Percentiles rank a stretch among this genome's conserved stretches.
Evolutionary conservation across 2,797 vertebrate genomes (phyloP).

Genomic region (Naso thynnoides): DNA sequence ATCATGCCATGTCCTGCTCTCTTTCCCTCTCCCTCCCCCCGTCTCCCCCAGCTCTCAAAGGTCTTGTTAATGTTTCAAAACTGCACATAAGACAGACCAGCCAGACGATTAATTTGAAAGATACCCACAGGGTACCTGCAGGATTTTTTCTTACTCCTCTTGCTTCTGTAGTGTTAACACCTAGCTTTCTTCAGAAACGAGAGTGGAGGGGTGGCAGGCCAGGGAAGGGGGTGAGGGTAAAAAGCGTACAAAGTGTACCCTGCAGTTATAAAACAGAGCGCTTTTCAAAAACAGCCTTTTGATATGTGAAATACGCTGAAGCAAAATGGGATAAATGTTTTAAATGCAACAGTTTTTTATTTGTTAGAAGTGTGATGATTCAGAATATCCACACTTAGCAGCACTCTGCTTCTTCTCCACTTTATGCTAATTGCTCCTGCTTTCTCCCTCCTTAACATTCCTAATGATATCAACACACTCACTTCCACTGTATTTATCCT

Average conservation of each 20-base stretch:
- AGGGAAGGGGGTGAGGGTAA: constrained; percentile 68
- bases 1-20: constrained; percentile 83
- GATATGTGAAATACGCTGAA: constrained; percentile 82
- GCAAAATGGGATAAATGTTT: constrained; percentile 86
- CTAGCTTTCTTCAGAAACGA: constrained; percentile 81
- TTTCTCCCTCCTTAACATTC: constrained; percentile 39
- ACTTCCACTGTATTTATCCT: constrained; percentile 39
- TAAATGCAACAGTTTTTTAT: constrained; percentile 80
- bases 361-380: constrained; percentile 66
- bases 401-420: constrained; percentile 18
- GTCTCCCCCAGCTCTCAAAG: constrained; percentile 82
- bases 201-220: constrained; percentile 73
- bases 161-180: constrained; percentile 88
- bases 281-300: constrained; percentile 86
- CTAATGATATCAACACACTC: constrained; percentile 35
- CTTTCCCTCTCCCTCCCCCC: constrained; percentile 57
- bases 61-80: constrained; percentile 91
- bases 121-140: constrained; percentile 89
- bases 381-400: constrained; percentile 60
- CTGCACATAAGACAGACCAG: constrained; percentile 87
- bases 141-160: constrained; percentile 82
- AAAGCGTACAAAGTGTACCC: constrained; percentile 87
- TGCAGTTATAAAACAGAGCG: constrained; percentile 83
- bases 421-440: constrained; percentile 56
- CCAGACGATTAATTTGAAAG: constrained; percentile 89